Evolutionary conservation across 2,888 invertebrate species (phyloP).

Genomic region (Melieria picta): DNA sequence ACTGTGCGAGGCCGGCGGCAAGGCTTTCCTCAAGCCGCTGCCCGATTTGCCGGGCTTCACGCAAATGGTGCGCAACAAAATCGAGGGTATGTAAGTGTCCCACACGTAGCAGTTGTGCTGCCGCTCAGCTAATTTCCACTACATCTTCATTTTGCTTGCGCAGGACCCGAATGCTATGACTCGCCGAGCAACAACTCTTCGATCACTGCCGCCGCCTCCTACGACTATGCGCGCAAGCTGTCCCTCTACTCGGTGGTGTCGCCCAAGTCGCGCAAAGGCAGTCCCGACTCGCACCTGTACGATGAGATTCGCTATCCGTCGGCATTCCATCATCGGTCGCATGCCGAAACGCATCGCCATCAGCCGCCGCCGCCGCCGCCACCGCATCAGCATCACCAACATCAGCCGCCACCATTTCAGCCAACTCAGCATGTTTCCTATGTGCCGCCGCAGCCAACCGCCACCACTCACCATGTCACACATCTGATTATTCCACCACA

Average conservation of each 20-base stretch:
- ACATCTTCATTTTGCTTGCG: not conserved
- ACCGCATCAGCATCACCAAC: not conserved
- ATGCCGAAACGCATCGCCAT: constrained; percentile 22
- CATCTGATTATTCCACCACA: constrained; percentile 60
- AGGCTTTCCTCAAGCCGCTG: constrained; percentile 60
- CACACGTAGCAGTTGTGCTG: not conserved
- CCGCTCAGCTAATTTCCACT: not conserved
- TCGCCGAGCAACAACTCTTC: constrained; percentile 63
- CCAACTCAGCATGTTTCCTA: not conserved
- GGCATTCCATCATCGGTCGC: constrained; percentile 40
- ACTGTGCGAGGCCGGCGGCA: constrained; percentile 40
- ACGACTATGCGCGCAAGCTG: constrained; percentile 62
- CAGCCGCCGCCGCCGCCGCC: constrained; percentile 22
- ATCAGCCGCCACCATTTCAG: constrained; percentile 21
- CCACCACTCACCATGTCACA: constrained; percentile 48
- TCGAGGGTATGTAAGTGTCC: constrained; percentile 64
- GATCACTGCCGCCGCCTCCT: constrained; percentile 46
- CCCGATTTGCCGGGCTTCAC: constrained; percentile 59
- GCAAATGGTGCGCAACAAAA: constrained; percentile 55
- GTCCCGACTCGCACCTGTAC: constrained; percentile 63
- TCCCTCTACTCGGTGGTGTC: constrained; percentile 61
- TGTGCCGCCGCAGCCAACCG: constrained; percentile 10
- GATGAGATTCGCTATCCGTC: constrained; percentile 63
- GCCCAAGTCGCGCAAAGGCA: constrained; percentile 63
- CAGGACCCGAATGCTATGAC: constrained; percentile 61